phyloP scores from a whole-genome alignment of 2,797 vertebrate genomes.

The Cossypha niveicapilla region DNA sequence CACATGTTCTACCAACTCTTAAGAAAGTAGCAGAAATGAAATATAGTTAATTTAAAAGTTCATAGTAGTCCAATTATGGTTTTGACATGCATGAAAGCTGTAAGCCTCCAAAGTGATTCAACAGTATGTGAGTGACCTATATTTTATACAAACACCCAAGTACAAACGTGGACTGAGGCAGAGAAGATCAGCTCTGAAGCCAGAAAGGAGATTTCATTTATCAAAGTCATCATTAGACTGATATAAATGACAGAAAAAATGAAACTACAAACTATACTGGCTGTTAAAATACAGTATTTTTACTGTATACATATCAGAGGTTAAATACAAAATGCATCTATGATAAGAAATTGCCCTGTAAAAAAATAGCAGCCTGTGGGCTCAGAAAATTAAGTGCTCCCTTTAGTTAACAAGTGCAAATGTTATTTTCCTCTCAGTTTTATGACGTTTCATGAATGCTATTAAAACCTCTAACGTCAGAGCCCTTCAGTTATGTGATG shows the following conservation, averaged over 20 bases:
- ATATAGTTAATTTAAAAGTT: not conserved
- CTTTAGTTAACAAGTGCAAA: not conserved
- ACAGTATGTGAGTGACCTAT: fast-evolving
- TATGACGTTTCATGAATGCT: not conserved
- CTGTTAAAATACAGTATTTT: not conserved
- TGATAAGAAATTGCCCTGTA: not conserved
- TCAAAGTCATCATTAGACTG: not conserved
- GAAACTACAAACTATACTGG: not conserved
- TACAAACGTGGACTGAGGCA: not conserved
- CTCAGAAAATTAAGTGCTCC: not conserved
- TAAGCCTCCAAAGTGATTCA: not conserved
- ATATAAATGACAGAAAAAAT: not conserved
- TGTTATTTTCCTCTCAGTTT: not conserved
- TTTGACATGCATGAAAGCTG: not conserved
- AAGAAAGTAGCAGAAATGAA: not conserved
- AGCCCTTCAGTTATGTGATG: not conserved
- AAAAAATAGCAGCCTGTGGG: not conserved
- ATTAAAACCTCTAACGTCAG: not conserved
- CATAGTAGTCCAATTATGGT: not conserved
- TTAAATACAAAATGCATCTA: not conserved
- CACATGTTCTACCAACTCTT: not conserved
- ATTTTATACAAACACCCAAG: not conserved
- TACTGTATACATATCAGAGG: not conserved
- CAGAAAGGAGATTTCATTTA: not conserved
- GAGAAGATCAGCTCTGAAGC: not conserved